Base-by-base conservation (phyloP, 2,113 vertebrate genomes). In the Antigone vipio region DNA sequence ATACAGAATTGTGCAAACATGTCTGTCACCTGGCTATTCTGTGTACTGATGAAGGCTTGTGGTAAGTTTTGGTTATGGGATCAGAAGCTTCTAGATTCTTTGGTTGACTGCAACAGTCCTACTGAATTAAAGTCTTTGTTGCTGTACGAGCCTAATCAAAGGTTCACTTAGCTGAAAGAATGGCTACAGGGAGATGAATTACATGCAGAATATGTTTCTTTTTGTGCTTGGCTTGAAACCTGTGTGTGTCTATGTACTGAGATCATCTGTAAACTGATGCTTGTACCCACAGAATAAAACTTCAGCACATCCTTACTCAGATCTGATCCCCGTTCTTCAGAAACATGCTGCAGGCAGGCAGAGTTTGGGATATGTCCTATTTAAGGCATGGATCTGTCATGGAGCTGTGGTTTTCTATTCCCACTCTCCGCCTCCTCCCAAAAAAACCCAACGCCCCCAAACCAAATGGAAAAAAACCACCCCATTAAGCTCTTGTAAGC, bases 1-100 rank as follows among this genome's bases (percentile, higher is more conserved):
- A 94, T 95, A 92, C 93, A 92, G 88, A 93, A 80, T 77, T 62
- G 95, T 96, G 91, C 89, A 95, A 97, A 94, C 94, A 97, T 96
- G 92, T 95, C 86, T 96, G 93, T 95, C 84, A 94, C 87, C 84
- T 75, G 45, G 80, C 66, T 93, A 16, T 30, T 85, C 53, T 87
- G 32, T 29, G 66, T 45, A 69, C 45, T 38, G 55, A 76, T 30
- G 53, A 40, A 87, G 56, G 58, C n/a, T 45, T 35, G 20, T 9
- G n/a, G 76, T 86, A 78, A 53, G 38, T 58, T 91, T 73, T 80
- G 55, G 50, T 92, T 91, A 64, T 15, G 50, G 45, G 74, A 67
- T 5, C 32, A 35, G 62, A 95, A 94, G 81, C 58, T 16, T 82
- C 68, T 85, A 0, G 1, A 76, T 75, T 68, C 80, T 82, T 88